Conservation (phyloP, 2,888 invertebrate species). For the Lamellibrachia satsuma region DNA sequence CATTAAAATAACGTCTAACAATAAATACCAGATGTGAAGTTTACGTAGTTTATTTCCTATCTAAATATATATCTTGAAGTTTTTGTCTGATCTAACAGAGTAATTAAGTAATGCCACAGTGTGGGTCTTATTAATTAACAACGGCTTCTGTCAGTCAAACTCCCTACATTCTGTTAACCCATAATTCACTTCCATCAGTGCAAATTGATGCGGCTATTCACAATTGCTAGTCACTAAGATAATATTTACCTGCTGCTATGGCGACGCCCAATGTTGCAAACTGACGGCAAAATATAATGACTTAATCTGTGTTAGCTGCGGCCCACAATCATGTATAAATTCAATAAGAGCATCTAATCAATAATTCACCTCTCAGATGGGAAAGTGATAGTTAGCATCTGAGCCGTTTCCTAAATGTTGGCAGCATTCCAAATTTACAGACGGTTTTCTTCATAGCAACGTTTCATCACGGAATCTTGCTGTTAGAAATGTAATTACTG, state of each 20-base stretch:
- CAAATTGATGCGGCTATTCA: neutral
- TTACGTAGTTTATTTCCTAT: neutral
- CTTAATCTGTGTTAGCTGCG: constrained; percentile 8
- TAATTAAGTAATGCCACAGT: constrained; percentile 11
- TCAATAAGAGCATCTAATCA: constrained; percentile 2
- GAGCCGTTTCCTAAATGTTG: neutral
- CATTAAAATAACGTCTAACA: neutral
- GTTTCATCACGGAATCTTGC: neutral
- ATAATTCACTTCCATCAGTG: neutral
- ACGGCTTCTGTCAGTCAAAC: neutral
- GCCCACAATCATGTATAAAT: neutral
- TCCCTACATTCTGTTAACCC: neutral
- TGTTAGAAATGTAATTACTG: neutral
- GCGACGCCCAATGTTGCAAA: neutral
- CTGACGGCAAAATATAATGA: neutral
- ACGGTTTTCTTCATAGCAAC: constrained; percentile 4
- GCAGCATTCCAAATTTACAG: neutral
- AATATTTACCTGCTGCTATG: constrained; percentile 6
- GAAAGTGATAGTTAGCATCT: neutral
- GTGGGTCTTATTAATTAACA: neutral
- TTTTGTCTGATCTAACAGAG: neutral
- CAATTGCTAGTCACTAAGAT: neutral
- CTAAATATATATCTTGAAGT: neutral
- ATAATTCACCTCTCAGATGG: neutral
- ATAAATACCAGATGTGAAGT: neutral